Base-by-base conservation (phyloP, 2,797 vertebrate genomes). In the Selene dorsalis region DNA sequence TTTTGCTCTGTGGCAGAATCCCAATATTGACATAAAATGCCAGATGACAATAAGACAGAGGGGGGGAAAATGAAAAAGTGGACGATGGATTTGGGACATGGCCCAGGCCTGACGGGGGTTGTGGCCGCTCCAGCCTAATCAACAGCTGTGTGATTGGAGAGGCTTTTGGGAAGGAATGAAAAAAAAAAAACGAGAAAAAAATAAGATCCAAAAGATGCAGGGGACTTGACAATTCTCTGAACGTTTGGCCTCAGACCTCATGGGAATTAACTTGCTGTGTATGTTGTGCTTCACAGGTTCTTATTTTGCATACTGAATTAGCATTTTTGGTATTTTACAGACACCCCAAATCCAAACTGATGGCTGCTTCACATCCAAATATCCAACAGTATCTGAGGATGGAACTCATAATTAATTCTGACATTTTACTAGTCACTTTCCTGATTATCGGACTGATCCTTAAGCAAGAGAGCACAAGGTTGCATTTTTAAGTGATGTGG, bases 1-100 rank as follows among this genome's bases (percentile, higher is more conserved):
- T 94, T 91, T 92, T 22, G 32, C 83, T 84, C 79, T 12, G 82
- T 82, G 77, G 84, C 87, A 87, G 84, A 80, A 90, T 85, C 80
- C 75, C 87, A 84, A 86, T 87, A 87, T 90, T 88, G 90, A 89
- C 89, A 86, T 82, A 77, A 87, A 92, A 93, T 77, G 84, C 83
- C 73, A 91, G 81, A 90, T 84, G 89, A 92, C 89, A 91, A 83
- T 86, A 80, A 77, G 57, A 76, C 38, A 62, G 67, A 65, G 11
- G 41, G 64, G 22, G 55, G 50, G 64, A 69, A 63, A 22, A 10
- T 18, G 20, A 39, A 61, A 53, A 58, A 71, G 53, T n/a, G 75
- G 45, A 41, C 0, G 20, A 57, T 74, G 70, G 83, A 85, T 88
- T 89, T 83, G 68, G 77, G 78, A 87, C 72, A 84, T 58, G 41